Evolutionary conservation across 2,113 vertebrate species (phyloP).

Genomic region (Mystacornis crossleyi): DNA sequence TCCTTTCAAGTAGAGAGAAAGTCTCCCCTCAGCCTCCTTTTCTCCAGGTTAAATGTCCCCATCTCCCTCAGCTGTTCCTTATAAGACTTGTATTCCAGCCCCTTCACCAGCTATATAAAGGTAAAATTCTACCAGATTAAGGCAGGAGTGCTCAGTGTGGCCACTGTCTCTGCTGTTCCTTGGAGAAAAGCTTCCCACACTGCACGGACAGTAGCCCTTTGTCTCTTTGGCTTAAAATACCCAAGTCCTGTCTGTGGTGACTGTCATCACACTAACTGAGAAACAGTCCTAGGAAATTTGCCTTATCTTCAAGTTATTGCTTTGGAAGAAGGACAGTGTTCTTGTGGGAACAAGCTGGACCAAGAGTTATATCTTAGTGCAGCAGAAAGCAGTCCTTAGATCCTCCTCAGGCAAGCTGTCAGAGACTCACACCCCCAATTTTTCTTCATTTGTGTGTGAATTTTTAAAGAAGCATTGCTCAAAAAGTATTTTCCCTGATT

Average conservation of each 20-base stretch:
- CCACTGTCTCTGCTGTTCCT: background rate
- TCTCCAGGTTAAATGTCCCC: background rate
- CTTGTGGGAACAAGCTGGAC: background rate
- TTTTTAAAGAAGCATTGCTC: background rate
- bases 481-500: background rate
- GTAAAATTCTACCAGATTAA: background rate
- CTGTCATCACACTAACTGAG: background rate
- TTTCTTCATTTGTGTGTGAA: background rate
- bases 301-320: background rate
- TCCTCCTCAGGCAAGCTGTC: background rate
- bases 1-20: background rate
- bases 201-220: background rate
- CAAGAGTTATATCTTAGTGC: background rate
- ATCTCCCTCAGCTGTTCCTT: background rate
- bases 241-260: background rate
- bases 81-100: background rate
- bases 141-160: background rate
- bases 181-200: background rate
- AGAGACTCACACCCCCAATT: background rate
- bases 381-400: background rate
- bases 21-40: background rate
- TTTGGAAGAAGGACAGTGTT: background rate
- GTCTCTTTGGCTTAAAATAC: background rate
- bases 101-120: background rate
- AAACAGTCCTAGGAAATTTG: background rate